phyloP scores from a whole-genome alignment of 2,888 invertebrate genomes.

The Drosophila acutilabella region DNA sequence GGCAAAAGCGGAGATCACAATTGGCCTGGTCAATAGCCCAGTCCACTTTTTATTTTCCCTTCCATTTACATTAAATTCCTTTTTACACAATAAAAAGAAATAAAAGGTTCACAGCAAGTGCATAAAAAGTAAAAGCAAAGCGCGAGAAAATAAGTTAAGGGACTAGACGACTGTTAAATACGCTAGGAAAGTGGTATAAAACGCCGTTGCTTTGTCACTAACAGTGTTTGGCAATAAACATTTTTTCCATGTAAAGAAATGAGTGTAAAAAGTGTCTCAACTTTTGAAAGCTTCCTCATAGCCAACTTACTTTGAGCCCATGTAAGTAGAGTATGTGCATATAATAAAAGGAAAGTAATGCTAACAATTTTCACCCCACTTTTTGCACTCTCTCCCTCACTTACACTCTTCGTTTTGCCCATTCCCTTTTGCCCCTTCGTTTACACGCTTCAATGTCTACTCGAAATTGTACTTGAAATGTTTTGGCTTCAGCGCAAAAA shows the following conservation, averaged over 20 bases:
- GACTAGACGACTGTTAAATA: neutral
- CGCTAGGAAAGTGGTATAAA: constrained; percentile 2
- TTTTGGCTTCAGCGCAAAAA: constrained; percentile 24
- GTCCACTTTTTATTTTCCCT: constrained; percentile 1
- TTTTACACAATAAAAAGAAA: constrained; percentile 23
- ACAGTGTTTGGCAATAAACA: too few relatives aligned
- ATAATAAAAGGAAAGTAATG: constrained; percentile 40
- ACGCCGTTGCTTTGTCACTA: too few relatives aligned
- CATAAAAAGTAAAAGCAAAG: constrained; percentile 51
- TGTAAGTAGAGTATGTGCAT: neutral
- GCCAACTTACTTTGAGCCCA: too few relatives aligned
- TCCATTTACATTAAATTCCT: constrained; percentile 36
- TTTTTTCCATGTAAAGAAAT: too few relatives aligned
- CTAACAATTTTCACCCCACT: constrained; percentile 53
- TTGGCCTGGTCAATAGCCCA: constrained; percentile 33
- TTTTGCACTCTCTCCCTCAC: neutral
- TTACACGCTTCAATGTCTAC: constrained; percentile 38
- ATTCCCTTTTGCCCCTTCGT: constrained; percentile 10
- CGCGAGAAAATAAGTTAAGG: neutral
- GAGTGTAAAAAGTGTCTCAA: too few relatives aligned
- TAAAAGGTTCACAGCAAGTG: constrained; percentile 31
- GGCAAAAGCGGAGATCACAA: constrained; percentile 1
- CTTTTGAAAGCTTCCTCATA: too few relatives aligned
- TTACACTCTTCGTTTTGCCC: neutral
- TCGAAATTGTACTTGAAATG: constrained; percentile 42